Evolutionary conservation across 1,140 invertebrate genomes (phyloP).

Genomic region (Ceratina calcarata): DNA sequence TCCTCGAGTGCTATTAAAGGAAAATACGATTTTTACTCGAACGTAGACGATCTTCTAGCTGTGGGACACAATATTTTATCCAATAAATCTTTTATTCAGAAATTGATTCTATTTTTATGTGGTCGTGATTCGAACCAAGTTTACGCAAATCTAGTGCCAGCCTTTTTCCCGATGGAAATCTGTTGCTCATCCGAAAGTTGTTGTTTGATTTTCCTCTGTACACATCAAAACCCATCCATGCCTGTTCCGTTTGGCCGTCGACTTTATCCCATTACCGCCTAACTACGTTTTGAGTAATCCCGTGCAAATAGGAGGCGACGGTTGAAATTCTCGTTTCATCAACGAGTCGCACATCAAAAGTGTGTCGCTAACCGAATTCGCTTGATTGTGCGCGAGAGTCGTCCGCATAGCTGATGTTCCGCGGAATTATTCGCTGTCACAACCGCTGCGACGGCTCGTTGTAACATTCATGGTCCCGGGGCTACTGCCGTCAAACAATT

Average conservation of each 20-base stretch:
- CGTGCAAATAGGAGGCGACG: constrained; percentile 6
- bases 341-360: constrained; percentile 27
- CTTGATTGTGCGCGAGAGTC: constrained; percentile 33
- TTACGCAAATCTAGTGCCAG: no score
- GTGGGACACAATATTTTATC: no score
- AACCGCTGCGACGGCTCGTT: neutral
- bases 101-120: neutral
- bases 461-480: constrained; percentile 16
- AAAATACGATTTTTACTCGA: neutral
- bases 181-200: neutral
- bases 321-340: constrained; percentile 29
- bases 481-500: constrained; percentile 19
- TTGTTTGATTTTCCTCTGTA: neutral
- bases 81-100: neutral
- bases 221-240: neutral
- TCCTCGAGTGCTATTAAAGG: neutral
- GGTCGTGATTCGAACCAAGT: no score
- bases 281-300: constrained; percentile 24
- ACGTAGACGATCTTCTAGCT: neutral
- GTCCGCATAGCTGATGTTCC: constrained; percentile 7
- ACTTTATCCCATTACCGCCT: constrained; percentile 20
- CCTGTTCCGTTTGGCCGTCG: neutral
- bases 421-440: constrained; percentile 41
- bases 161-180: neutral
- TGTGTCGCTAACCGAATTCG: constrained; percentile 39